Evolutionary conservation across 2,888 invertebrate genomes (phyloP).

Genomic region (Erannis defoliaria): DNA sequence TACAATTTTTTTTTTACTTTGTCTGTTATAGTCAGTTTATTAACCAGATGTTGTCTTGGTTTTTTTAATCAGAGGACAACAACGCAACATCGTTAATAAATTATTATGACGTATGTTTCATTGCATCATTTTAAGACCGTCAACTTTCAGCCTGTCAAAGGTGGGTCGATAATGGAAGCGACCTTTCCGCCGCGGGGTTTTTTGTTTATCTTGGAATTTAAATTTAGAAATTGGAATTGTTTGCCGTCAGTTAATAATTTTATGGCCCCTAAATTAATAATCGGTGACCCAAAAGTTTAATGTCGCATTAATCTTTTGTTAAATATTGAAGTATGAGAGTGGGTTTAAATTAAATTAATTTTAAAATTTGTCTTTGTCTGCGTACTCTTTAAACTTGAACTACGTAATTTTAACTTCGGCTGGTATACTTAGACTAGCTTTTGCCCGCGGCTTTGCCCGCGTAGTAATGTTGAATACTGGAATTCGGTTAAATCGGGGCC

Average conservation of each 20-base stretch:
- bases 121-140: background rate
- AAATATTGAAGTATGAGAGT: conserved; percentile 27
- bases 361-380: conserved; percentile 25
- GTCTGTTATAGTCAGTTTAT: too few species aligned
- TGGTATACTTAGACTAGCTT: background rate
- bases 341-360: conserved; percentile 23
- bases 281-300: conserved; percentile 35
- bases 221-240: conserved; percentile 54
- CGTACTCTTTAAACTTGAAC: conserved; percentile 6
- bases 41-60: too few species aligned
- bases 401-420: conserved; percentile 4
- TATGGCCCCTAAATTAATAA: conserved; percentile 34
- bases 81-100: too few species aligned
- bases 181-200: conserved; percentile 44
- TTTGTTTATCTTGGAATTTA: conserved; percentile 54
- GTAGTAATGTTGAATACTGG: too few species aligned
- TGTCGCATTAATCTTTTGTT: conserved; percentile 33
- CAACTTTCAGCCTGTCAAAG: background rate
- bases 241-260: conserved; percentile 47
- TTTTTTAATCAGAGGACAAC: too few species aligned
- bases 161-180: conserved; percentile 31
- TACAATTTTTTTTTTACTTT: too few species aligned
- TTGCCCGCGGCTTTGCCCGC: too few species aligned
- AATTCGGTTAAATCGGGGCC: too few species aligned
- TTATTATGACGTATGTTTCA: background rate